Evolutionary conservation across 2,888 invertebrate species (phyloP).

Genomic region (Podotricha telesiphe): DNA sequence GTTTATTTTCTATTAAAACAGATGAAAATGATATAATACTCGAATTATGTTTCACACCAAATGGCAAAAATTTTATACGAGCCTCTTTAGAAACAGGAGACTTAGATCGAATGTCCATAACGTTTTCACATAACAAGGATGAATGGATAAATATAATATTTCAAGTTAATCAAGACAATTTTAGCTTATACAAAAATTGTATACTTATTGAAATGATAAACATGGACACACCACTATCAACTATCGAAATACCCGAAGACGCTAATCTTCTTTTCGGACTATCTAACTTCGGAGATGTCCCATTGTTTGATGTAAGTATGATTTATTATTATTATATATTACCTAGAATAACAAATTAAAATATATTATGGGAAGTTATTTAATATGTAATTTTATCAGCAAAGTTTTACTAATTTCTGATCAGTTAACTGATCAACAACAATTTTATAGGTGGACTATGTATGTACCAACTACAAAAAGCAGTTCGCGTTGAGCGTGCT

Average conservation of each 20-base stretch:
- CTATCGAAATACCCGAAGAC: constrained; percentile 31
- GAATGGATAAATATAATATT: constrained; percentile 36
- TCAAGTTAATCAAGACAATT: constrained; percentile 28
- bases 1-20: constrained; percentile 59
- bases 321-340: too few relatives aligned
- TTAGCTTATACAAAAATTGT: constrained; percentile 38
- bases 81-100: constrained; percentile 43
- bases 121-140: constrained; percentile 13
- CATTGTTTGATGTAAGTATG: constrained; percentile 37
- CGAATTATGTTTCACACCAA: constrained; percentile 52
- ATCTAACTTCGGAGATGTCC: constrained; percentile 5
- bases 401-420: too few relatives aligned
- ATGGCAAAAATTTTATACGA: constrained; percentile 36
- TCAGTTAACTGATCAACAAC: too few relatives aligned
- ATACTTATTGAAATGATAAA: background rate
- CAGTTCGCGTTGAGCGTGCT: too few relatives aligned
- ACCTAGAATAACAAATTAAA: too few relatives aligned
- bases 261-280: constrained; percentile 41
- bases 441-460: too few relatives aligned
- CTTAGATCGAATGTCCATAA: constrained; percentile 9
- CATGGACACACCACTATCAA: background rate
- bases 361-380: too few relatives aligned
- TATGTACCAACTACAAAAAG: too few relatives aligned
- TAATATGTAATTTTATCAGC: too few relatives aligned
- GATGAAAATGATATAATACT: constrained; percentile 44